Evolutionary conservation across 2,888 invertebrate genomes (phyloP).

Genomic region (Chirona hameri): DNA sequence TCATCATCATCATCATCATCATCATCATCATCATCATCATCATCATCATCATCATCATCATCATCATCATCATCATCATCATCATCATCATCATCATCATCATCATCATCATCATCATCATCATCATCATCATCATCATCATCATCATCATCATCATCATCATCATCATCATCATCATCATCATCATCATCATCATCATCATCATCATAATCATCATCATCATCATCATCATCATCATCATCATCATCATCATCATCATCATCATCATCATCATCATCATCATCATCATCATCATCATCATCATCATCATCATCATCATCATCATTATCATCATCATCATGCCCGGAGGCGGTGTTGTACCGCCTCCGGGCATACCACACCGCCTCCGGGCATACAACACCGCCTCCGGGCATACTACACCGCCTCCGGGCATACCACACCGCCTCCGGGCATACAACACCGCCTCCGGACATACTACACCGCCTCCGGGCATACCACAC

Average conservation of each 20-base stretch:
- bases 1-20: constrained; percentile 22
- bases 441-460: too few species aligned
- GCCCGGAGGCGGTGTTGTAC: too few species aligned
- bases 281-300: not conserved
- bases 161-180: not conserved
- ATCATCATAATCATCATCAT: too few species aligned
- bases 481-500: too few species aligned
- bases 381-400: too few species aligned
- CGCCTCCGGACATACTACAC: too few species aligned
- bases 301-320: constrained; percentile 22
- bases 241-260: not conserved
- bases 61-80: constrained; percentile 22
- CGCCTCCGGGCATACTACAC: too few species aligned
- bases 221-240: too few species aligned
- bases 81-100: constrained; percentile 7
- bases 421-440: too few species aligned
- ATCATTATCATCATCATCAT: constrained; percentile 22
- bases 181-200: too few species aligned
- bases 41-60: constrained; percentile 22
- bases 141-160: constrained; percentile 24
- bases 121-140: constrained; percentile 2
- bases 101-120: constrained; percentile 7
- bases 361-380: too few species aligned
- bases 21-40: constrained; percentile 22
- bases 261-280: not conserved